Conservation (phyloP, 2,113 vertebrate genomes). For the Rhombomys opimus region DNA sequence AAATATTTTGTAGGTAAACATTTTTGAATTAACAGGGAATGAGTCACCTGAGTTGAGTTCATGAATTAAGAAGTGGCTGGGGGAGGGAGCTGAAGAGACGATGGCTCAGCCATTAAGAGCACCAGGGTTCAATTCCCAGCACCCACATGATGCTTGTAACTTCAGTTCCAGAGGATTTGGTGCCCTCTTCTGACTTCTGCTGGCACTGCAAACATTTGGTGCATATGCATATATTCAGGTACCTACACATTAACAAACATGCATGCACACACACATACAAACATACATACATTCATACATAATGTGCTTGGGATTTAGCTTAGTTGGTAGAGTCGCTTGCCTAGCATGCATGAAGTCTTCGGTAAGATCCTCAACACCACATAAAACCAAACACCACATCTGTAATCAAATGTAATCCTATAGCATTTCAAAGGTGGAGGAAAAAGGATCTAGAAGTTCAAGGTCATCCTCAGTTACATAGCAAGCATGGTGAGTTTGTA, state of each 20-base stretch:
- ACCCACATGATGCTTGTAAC: not conserved
- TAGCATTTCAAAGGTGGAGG: not conserved
- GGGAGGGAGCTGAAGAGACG: not conserved
- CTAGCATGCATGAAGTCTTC: not conserved
- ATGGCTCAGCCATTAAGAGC: not conserved
- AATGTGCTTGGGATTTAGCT: not conserved
- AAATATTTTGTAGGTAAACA: not conserved
- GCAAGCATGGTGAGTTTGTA: not conserved
- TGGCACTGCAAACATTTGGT: not conserved
- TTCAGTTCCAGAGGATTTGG: not conserved
- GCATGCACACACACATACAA: not conserved
- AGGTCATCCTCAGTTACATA: not conserved
- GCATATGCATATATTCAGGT: not conserved
- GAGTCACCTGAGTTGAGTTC: no score
- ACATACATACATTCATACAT: not conserved
- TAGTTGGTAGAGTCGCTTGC: not conserved
- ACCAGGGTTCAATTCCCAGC: not conserved
- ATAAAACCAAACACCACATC: not conserved
- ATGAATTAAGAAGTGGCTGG: not conserved
- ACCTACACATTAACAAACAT: not conserved
- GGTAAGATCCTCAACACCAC: not conserved
- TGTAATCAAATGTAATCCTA: not conserved
- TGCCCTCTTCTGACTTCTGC: not conserved
- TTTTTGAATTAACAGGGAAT: not conserved
- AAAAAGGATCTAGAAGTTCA: not conserved